Base-by-base conservation (phyloP, 53 echinoderm and acorn worm genomes). In the Luidia sarsii region DNA sequence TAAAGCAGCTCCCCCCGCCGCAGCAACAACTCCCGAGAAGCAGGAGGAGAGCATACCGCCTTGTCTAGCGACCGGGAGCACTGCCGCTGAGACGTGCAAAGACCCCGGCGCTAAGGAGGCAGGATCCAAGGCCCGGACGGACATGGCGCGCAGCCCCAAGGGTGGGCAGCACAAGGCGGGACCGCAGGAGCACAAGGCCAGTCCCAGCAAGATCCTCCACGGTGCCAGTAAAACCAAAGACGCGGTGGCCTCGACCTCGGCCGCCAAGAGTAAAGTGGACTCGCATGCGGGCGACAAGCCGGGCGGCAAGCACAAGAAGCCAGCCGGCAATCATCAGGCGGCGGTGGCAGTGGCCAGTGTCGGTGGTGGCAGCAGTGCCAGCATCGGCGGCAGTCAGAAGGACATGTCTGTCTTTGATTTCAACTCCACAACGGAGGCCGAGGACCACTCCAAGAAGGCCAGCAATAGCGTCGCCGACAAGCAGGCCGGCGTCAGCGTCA, bases 371-470 rank as follows among this genome's bases (percentile, higher is more conserved):
- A 29, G 50, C 65, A 33, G 45, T 30, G 81, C 57, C 70, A 71
- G 82, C 52, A 29, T 37, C 65, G 23, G 45, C 34, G 81, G 60
- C 70, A 71, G 82, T 55, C 83, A 83, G 50, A 93, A 93, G 50
- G 95, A 95, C 45, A 64, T 95, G 65, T 95, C 93, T 7, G 93
- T 95, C 23, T 95, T 95, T 93, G 95, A 95, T 84, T 95, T 95
- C 54, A 93, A 95, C 69, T 84, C 90, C 15, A 85, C 86, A 10
- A 34, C 74, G 21, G 84, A 84, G 25, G 66, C 88, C 39, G 84
- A 85, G 39, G 67, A 85, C 46, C 71, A 54, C 33, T 71, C 73
- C 6, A 41, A 57, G 52, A 71, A 70, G 65, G 63, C 69, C 15
- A 80, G 62, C 37, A 41, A 46, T 11, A 49, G 49, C 62, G 50